Evolutionary conservation across 2,797 vertebrate species (phyloP).

Genomic region (Diplodus puntazzo): DNA sequence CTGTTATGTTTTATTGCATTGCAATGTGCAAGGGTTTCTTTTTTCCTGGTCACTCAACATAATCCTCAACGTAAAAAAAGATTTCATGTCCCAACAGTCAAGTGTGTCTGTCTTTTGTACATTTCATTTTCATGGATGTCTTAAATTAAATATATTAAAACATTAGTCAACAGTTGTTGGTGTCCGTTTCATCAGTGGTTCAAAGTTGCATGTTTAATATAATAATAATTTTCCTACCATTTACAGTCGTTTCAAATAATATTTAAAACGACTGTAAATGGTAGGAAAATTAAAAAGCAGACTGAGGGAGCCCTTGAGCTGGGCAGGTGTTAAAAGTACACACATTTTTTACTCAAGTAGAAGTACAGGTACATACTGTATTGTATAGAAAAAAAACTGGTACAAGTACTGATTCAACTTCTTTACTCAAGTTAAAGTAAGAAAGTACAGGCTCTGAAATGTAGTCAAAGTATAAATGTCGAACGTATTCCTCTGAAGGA

Average conservation of each 20-base stretch:
- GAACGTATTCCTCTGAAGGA: too few species aligned
- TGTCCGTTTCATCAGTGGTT: background rate
- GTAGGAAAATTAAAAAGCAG: background rate
- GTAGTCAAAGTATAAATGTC: too few species aligned
- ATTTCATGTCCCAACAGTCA: background rate
- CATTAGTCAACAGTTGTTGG: background rate
- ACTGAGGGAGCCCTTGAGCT: too few species aligned
- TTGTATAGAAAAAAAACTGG: too few species aligned
- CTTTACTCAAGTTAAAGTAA: too few species aligned
- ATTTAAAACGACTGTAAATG: background rate
- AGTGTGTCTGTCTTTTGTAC: constrained; percentile 30
- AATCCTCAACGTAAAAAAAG: constrained; percentile 2
- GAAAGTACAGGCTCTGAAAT: too few species aligned
- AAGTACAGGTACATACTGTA: too few species aligned
- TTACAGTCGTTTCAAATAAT: too few species aligned
- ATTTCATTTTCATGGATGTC: constrained; percentile 2
- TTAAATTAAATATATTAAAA: constrained; percentile 47
- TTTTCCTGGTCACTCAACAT: background rate
- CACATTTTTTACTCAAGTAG: too few species aligned
- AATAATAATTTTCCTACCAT: too few species aligned
- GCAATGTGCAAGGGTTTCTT: constrained; percentile 1
- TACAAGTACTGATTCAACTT: too few species aligned
- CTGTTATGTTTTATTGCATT: constrained; percentile 16
- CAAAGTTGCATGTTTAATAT: background rate
- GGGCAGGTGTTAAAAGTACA: too few species aligned